These are phyloP conservation scores for Temnopleurus reevesii DNA, from an alignment of 53 echinoderm and acorn worm genomes.

Conservation along the genomic window DNA sequence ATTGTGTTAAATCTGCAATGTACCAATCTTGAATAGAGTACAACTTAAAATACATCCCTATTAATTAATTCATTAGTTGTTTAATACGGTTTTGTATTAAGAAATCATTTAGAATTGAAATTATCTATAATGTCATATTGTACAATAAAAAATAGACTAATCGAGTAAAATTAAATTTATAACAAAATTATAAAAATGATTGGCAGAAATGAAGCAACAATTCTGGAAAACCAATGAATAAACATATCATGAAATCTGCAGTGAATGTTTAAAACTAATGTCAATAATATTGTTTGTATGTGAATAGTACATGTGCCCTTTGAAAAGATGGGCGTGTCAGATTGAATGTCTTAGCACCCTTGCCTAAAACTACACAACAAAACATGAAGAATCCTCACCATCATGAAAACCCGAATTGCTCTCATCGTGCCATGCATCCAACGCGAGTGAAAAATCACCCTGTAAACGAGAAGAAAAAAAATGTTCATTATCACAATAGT, in stretches of 20 bases:
- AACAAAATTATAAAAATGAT: too few species aligned
- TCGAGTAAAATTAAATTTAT: too few species aligned
- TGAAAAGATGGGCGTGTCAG: conserved; percentile 38
- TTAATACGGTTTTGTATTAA: too few species aligned
- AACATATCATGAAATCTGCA: neutral
- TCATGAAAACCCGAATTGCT: conserved; percentile 55
- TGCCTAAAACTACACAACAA: neutral
- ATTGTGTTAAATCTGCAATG: too few species aligned
- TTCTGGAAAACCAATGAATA: neutral
- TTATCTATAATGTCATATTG: too few species aligned
- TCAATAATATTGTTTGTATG: conserved; percentile 26
- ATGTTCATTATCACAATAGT: conserved; percentile 24
- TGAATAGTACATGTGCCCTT: conserved; percentile 45
- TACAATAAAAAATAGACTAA: too few species aligned
- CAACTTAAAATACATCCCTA: too few species aligned
- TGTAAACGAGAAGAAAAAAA: conserved; percentile 56
- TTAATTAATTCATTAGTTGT: too few species aligned
- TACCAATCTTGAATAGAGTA: too few species aligned
- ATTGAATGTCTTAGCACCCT: neutral
- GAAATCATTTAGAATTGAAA: too few species aligned
- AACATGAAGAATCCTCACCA: conserved; percentile 66
- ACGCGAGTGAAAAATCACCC: conserved; percentile 89
- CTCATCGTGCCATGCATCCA: conserved; percentile 86
- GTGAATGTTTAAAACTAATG: too few species aligned
- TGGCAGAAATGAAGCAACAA: neutral